phyloP scores from a whole-genome alignment of 2,113 vertebrate species.

The Xenopus tropicalis region UCB_Xtro_10.0 CM004450.2:107045501-107046000 shows the following conservation, averaged over 20 bases:
- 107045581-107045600: background rate
- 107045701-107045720: constrained; percentile 17
- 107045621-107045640: constrained; percentile 1
- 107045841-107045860: too few relatives aligned
- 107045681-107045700: constrained; percentile 49
- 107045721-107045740: background rate
- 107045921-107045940: too few relatives aligned
- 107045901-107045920: too few relatives aligned
- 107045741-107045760: constrained; percentile 17
- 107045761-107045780: constrained; percentile 18
- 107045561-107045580: constrained; percentile 45
- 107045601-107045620: constrained; percentile 15
- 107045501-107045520: too few relatives aligned
- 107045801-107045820: too few relatives aligned
- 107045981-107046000: too few relatives aligned
- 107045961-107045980: too few relatives aligned
- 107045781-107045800: background rate
- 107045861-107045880: background rate
- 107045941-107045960: too few relatives aligned
- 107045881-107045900: background rate
- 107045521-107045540: background rate
- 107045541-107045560: background rate
- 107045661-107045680: constrained; percentile 58
- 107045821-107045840: too few relatives aligned
- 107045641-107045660: constrained; percentile 46